Percentiles rank a stretch among this genome's conserved stretches.
Conservation (phyloP, 2,888 invertebrate species). For the Eupithecia tripunctaria region DNA sequence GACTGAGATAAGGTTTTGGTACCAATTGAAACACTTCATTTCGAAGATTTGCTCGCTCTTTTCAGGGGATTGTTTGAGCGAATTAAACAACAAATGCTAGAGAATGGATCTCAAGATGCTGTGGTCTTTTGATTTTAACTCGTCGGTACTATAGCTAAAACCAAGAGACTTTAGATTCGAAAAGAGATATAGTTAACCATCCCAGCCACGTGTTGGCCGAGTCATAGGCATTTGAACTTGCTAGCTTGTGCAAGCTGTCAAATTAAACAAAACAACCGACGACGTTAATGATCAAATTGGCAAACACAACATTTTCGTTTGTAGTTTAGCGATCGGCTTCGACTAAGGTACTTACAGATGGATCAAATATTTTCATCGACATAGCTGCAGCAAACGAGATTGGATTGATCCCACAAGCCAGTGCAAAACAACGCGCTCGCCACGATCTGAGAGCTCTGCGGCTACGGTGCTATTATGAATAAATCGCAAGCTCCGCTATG, state of each 20-base stretch:
- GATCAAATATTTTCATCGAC: conserved; percentile 50
- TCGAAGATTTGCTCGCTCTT: not conserved
- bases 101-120: not conserved
- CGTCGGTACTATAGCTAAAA: not conserved
- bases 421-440: conserved; percentile 15
- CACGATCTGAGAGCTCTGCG: not conserved
- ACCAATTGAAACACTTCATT: not conserved
- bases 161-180: no score
- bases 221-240: not conserved
- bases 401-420: conserved; percentile 57
- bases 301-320: not conserved
- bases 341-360: not conserved
- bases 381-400: conserved; percentile 53
- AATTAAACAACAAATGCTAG: not conserved
- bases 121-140: not conserved
- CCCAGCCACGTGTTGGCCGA: not conserved
- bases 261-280: not conserved
- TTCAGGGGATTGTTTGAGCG: not conserved
- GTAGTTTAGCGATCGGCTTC: not conserved
- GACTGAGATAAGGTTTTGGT: conserved; percentile 10
- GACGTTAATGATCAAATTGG: not conserved
- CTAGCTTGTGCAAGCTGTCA: not conserved
- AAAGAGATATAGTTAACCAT: not conserved
- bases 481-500: conserved; percentile 73
- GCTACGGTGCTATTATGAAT: conserved; percentile 59